Evolutionary conservation across 2,113 vertebrate species (phyloP).

Genomic region (Oxyura jamaicensis): DNA sequence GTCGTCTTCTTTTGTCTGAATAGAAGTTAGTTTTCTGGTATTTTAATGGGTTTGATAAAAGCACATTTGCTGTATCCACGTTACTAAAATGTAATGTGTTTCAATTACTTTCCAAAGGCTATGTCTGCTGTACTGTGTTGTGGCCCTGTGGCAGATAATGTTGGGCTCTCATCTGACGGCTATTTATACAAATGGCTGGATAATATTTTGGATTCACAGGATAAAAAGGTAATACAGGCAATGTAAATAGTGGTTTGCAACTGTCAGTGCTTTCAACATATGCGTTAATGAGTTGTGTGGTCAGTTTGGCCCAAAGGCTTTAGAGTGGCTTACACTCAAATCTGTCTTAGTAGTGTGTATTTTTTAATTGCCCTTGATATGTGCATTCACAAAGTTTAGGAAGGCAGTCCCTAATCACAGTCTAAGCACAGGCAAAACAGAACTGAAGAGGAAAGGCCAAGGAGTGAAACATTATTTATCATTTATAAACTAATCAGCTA

Average conservation of each 20-base stretch:
- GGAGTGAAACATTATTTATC: background rate
- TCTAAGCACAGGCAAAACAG: background rate
- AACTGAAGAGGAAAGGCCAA: background rate
- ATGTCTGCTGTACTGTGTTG: conserved; percentile 99
- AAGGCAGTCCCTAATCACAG: background rate
- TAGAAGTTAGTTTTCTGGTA: background rate
- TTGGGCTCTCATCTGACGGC: conserved; percentile 96
- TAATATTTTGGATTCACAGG: conserved; percentile 98
- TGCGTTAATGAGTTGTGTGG: background rate
- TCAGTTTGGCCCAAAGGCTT: background rate
- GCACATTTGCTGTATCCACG: background rate
- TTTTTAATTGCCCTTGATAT: background rate
- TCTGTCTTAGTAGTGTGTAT: accelerated
- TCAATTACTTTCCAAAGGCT: conserved; percentile 81
- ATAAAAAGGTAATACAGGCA: conserved; percentile 88
- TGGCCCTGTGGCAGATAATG: conserved; percentile 97
- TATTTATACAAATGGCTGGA: conserved; percentile 99
- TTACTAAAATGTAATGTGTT: conserved; percentile 50
- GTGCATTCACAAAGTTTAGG: background rate
- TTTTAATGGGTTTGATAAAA: background rate
- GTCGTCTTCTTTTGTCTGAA: background rate
- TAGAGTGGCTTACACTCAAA: background rate
- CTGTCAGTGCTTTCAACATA: background rate
- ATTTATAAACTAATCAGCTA: background rate
- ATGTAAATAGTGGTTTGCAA: background rate